Base-by-base conservation (phyloP, 2,888 invertebrate genomes). In the Anaspis maculata region DNA sequence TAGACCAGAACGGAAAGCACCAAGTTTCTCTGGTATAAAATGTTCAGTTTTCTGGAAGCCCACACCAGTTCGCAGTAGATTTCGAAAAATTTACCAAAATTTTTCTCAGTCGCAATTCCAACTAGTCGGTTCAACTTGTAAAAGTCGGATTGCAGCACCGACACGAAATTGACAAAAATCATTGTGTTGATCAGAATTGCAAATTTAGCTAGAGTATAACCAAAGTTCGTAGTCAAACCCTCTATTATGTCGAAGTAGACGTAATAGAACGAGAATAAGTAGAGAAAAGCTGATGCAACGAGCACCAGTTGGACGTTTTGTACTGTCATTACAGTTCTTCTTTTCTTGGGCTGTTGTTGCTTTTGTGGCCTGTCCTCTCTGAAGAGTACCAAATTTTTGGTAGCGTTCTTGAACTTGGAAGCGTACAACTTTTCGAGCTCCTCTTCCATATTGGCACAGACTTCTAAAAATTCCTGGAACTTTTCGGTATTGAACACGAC, bases 121-220 rank as follows among this genome's bases (percentile, higher is more conserved):
- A n/a, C n/a, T n/a, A n/a, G n/a, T n/a, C n/a, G 9, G 13, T 15
- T 32, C 13, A 37, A 15, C 24, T 32, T 16, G 3, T 3, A 2
- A 29, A 37, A 37, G 25, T 37, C 6, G 6, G 10, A 10, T 30
- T 23, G 14, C 13, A 37, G 32, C 19, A 37, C 11, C 21, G 15
- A 11, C 13, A 37, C 13, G 7, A 32, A 29, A 26, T 3, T 22
- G 3, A 33, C 22, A 11, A 15, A 12, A 3, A 37, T 14, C 9
- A 23, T 26, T 2, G 33, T 28, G 24, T 21, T 33, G 9, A 23
- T 24, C 4, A 37, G 22, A 7, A 33, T 33, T 27, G 33, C 30
- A 15, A 37, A 37, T 30, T 37, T 37, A 9, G 33, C 13, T n/a
- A 37, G 13, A 5, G 37, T 37, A n/a, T 26, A 33, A 3, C 37